Evolutionary conservation across 1,140 invertebrate species (phyloP), one percentile per base, ranked within the genome.

Genomic region (Solen grandis): DNA sequence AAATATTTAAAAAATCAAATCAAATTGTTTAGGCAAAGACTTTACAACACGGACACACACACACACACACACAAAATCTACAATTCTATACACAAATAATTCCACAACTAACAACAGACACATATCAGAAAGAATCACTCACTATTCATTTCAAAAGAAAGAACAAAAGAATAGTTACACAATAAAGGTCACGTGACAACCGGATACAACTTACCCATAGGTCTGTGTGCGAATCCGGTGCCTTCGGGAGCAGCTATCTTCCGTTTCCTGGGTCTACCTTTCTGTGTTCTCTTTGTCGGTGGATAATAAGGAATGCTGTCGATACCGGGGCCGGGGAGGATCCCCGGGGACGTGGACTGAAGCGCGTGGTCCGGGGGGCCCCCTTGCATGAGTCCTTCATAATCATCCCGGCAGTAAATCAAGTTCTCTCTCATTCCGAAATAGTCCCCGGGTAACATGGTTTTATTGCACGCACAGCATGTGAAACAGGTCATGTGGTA

Each of bases 181-280:
- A 46, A 8, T 8, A 46, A 46, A 46, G 19, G 41, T 46, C 41
- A 46, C 41, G 41, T 46, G 41, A 46, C 22, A 13, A 13, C 19
- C 19, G 19, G 25, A 13, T 59, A 13, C 19, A 22, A 78, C 83
- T 83, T 63, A 86, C 87, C 83, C 68, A 86, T 62, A 5, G 54
- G 36, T 54, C 69, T 46, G n/a, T 36, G 36, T 2, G 50, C 54
- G 54, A 69, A 83, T 33, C 68, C 84, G 62, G 87, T 85, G 10
- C 63, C 81, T 55, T 89, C 87, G 3, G 90, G 63, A 16, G 85
- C 85, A 5, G 86, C 84, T 94, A 88, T 91, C 96, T 97, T 89
- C 36, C 96, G 93, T 91, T 97, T 97, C 84, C 96, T 93, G 0
- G 96, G 96, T 50, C 96, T 91, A 0, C 96, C 96, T 91, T 97